Evolutionary conservation across 1,140 invertebrate species (phyloP).

Genomic region (Radopholus similis): DNA sequence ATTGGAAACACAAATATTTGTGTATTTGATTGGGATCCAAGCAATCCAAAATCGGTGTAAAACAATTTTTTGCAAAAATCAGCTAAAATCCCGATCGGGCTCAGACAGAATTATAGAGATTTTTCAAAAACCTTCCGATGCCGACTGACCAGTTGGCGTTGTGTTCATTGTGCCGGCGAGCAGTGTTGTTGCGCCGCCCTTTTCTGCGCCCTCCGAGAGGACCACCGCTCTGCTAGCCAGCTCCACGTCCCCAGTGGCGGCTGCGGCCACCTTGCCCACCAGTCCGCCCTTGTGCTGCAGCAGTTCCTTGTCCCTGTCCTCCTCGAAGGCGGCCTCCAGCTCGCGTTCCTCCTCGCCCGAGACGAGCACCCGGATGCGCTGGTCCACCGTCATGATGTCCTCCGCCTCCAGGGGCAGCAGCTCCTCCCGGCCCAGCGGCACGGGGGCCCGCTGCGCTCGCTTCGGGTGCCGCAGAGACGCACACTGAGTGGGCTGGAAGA

Average conservation of each 20-base stretch:
- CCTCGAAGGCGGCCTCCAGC: not conserved
- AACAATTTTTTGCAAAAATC: constrained; percentile 1
- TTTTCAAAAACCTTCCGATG: too few relatives aligned
- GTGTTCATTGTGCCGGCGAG: too few relatives aligned
- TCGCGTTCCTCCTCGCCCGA: not conserved
- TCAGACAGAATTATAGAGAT: not conserved
- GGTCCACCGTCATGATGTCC: constrained; percentile 37
- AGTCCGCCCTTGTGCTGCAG: not conserved
- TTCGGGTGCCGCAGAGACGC: too few relatives aligned
- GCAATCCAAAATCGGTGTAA: too few relatives aligned
- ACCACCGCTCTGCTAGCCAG: not conserved
- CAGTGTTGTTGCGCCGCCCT: too few relatives aligned
- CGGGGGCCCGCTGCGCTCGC: not conserved
- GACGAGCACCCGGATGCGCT: constrained; percentile 39
- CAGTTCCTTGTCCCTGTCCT: not conserved
- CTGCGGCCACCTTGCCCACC: not conserved
- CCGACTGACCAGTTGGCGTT: too few relatives aligned
- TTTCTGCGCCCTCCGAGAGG: not conserved
- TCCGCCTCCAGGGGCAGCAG: not conserved
- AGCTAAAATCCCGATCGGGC: not conserved
- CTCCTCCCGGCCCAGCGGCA: not conserved
- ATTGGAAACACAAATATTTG: not conserved
- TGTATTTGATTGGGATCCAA: too few relatives aligned
- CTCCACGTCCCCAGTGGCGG: not conserved
- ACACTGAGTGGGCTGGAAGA: too few relatives aligned